phyloP scores from a whole-genome alignment of 2,888 invertebrate genomes.

The Cantharis nigra region DNA sequence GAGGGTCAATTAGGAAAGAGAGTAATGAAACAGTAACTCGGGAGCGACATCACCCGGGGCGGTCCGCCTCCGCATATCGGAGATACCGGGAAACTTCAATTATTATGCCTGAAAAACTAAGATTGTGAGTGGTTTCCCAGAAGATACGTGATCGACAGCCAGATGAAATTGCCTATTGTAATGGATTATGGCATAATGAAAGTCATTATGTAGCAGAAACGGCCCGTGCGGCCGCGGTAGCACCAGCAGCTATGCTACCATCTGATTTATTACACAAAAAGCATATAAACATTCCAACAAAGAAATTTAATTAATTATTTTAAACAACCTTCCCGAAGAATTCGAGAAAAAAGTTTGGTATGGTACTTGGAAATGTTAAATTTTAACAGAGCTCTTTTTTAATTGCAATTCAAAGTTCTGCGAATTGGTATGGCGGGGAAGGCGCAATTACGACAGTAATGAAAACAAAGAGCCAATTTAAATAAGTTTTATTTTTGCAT shows the following conservation, averaged over 20 bases:
- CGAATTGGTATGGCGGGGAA: slow-evolving; percentile 39
- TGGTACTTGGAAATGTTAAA: slow-evolving; percentile 56
- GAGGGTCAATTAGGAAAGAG: slow-evolving; percentile 41
- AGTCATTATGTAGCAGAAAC: slow-evolving; percentile 42
- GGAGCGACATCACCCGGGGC: slow-evolving; percentile 40
- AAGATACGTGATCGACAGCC: slow-evolving; percentile 53
- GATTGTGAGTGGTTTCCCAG: slow-evolving; percentile 45
- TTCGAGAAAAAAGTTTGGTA: slow-evolving; percentile 53
- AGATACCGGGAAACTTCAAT: slow-evolving; percentile 40
- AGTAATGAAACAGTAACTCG: slow-evolving; percentile 42
- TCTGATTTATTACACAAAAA: slow-evolving; percentile 55
- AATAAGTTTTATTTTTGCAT: slow-evolving; percentile 42
- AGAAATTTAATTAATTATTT: slow-evolving; percentile 60
- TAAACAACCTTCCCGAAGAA: slow-evolving; percentile 55
- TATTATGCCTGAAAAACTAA: slow-evolving; percentile 38
- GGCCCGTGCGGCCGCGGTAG: slow-evolving; percentile 48
- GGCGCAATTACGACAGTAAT: slow-evolving; percentile 35
- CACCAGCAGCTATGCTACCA: slow-evolving; percentile 51
- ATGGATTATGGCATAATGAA: slow-evolving; percentile 45
- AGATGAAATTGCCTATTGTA: slow-evolving; percentile 51
- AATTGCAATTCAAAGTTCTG: slow-evolving; percentile 51
- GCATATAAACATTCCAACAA: slow-evolving; percentile 54
- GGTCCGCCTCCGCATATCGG: slow-evolving; percentile 44
- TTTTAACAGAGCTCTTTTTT: slow-evolving; percentile 48
- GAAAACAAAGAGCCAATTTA: slow-evolving; percentile 43